Conservation (phyloP, 2,113 vertebrate genomes). For the Apteryx mantelli region DNA sequence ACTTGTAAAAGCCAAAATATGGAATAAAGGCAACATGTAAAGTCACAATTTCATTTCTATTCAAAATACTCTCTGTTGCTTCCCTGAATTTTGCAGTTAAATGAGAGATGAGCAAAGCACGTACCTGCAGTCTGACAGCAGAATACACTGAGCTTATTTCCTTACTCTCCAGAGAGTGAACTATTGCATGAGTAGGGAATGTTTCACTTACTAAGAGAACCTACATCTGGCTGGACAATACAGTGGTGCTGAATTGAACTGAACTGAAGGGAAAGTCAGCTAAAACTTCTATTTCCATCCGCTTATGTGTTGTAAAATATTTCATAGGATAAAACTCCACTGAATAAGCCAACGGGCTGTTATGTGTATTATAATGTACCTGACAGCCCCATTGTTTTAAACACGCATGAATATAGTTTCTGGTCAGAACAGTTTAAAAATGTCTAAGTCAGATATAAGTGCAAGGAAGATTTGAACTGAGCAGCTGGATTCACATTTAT, state of each 20-base stretch:
- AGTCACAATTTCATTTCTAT: background rate
- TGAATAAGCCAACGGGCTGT: background rate
- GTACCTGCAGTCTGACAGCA: background rate
- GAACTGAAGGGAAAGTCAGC: background rate
- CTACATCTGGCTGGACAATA: background rate
- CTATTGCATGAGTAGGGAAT: background rate
- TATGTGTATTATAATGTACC: background rate
- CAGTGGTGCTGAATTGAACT: background rate
- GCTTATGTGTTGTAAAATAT: background rate
- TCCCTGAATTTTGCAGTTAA: background rate
- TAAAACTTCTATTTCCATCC: background rate
- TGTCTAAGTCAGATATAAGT: background rate
- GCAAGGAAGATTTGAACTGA: background rate
- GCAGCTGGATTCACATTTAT: background rate
- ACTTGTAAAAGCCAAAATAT: background rate
- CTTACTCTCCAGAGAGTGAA: background rate
- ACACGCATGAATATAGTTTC: accelerated
- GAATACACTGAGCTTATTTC: background rate
- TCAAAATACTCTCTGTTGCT: background rate
- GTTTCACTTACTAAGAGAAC: background rate
- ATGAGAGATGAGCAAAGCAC: background rate
- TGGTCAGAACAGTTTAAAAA: background rate
- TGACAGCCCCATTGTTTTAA: background rate
- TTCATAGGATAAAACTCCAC: background rate
- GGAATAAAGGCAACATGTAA: background rate